A percentile compares a stretch with the other conserved stretches of the same genome.
These are phyloP conservation scores for Pteropus alecto DNA, from an alignment of 2,113 vertebrate species.

Conservation along the genomic window DNA sequence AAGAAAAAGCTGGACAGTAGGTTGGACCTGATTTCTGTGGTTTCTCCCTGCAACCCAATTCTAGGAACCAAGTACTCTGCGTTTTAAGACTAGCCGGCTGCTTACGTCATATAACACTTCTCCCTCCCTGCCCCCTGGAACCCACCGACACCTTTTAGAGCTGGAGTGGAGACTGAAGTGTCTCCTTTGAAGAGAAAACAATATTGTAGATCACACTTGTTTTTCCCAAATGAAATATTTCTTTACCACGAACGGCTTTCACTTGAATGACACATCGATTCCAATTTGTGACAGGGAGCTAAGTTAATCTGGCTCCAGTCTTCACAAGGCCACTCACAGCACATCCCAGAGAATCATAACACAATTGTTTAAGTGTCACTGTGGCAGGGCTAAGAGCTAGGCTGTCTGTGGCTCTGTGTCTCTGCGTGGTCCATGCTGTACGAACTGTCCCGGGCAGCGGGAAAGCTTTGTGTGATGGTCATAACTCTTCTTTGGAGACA, in stretches of 20 bases:
- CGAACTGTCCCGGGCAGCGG: accelerated
- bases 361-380: conserved; percentile 38
- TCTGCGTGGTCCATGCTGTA: accelerated
- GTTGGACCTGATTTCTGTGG: not conserved
- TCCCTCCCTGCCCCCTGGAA: not conserved
- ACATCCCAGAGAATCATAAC: not conserved
- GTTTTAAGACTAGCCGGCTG: not conserved
- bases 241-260: conserved; percentile 1
- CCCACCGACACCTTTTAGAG: not conserved
- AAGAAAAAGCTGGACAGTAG: not conserved
- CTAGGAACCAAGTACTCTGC: not conserved
- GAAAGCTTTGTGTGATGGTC: not conserved
- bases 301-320: conserved; percentile 62
- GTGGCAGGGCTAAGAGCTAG: not conserved
- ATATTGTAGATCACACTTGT: conserved; percentile 31
- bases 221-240: conserved; percentile 65
- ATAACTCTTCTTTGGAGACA: not conserved
- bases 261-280: conserved; percentile 59
- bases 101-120: accelerated
- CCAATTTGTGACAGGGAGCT: conserved; percentile 60
- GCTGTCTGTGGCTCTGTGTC: not conserved
- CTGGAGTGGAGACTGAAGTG: not conserved
- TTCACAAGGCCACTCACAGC: conserved; percentile 36
- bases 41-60: not conserved
- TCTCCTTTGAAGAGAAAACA: not conserved